These are phyloP conservation scores for Lutraria rhynchaena DNA, from an alignment of 1,140 invertebrate species.

Conservation along the genomic window DNA sequence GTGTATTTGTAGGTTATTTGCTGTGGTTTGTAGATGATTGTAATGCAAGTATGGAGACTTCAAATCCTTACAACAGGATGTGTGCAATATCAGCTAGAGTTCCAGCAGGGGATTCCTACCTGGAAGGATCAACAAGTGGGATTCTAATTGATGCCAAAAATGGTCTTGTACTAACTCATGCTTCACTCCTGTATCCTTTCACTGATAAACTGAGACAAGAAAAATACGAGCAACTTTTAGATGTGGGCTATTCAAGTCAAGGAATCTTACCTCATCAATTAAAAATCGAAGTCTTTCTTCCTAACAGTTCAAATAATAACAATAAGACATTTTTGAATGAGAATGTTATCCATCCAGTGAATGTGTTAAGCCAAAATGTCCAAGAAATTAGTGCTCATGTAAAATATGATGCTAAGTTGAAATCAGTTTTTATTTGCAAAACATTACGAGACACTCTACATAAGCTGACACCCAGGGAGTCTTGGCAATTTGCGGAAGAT, in stretches of 20 bases:
- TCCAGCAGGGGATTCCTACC: conserved; percentile 8
- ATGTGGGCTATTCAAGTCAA: not conserved
- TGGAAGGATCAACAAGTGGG: conserved; percentile 69
- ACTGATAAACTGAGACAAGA: conserved; percentile 26
- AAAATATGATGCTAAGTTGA: conserved; percentile 30
- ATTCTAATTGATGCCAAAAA: conserved; percentile 68
- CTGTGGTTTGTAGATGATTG: too few relatives aligned
- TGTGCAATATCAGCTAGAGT: conserved; percentile 21
- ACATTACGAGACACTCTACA: conserved; percentile 52
- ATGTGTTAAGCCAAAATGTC: conserved; percentile 31
- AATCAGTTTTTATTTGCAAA: conserved; percentile 58
- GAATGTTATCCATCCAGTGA: conserved; percentile 3
- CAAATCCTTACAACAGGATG: conserved; percentile 27
- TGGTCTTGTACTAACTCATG: conserved; percentile 73
- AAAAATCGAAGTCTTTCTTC: conserved; percentile 45
- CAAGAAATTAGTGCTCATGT: not conserved
- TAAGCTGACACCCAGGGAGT: conserved; percentile 58
- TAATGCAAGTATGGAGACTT: too few relatives aligned
- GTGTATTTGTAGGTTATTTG: too few relatives aligned
- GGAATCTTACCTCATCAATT: not conserved
- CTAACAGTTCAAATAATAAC: not conserved
- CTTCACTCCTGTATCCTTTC: conserved; percentile 66
- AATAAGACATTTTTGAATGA: conserved; percentile 4
- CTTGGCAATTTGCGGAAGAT: conserved; percentile 69
- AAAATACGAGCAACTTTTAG: conserved; percentile 33